These are phyloP conservation scores for Cryptosula pallasiana DNA, from an alignment of 2,888 invertebrate genomes.

Conservation along the genomic window DNA sequence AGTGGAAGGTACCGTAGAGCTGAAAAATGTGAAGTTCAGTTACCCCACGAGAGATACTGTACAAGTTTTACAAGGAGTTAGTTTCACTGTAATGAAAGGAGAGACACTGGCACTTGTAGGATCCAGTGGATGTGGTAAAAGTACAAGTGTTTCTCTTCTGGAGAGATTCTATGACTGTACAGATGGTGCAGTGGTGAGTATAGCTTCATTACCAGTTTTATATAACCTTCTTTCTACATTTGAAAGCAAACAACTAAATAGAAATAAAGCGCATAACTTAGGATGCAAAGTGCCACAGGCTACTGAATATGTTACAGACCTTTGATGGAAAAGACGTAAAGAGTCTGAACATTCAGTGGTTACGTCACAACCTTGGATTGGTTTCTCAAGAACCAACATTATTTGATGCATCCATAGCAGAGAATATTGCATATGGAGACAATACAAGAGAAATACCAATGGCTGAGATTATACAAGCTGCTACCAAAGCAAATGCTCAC, in stretches of 20 bases:
- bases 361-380: slow-evolving; percentile 28
- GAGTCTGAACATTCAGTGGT: slow-evolving; percentile 25
- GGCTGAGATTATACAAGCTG: slow-evolving; percentile 32
- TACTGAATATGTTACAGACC: slow-evolving; percentile 31
- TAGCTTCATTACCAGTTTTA: too few species aligned
- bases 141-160: slow-evolving; percentile 30
- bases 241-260: too few species aligned
- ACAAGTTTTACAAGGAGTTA: slow-evolving; percentile 36
- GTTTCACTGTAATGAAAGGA: slow-evolving; percentile 32
- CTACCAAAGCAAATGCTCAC: slow-evolving; percentile 33
- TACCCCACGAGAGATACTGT: slow-evolving; percentile 29
- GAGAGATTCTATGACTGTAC: slow-evolving; percentile 32
- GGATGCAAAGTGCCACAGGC: too few species aligned
- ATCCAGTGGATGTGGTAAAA: slow-evolving; percentile 32
- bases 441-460: slow-evolving; percentile 31
- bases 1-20: slow-evolving; percentile 25
- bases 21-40: slow-evolving; percentile 26
- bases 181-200: slow-evolving; percentile 31
- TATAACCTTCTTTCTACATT: too few species aligned
- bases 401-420: slow-evolving; percentile 29
- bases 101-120: slow-evolving; percentile 33
- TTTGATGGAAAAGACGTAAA: slow-evolving; percentile 15
- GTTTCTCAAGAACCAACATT: slow-evolving; percentile 30
- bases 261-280: too few species aligned
- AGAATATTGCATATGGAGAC: slow-evolving; percentile 36